Conservation (phyloP, 2,797 vertebrate genomes). For the Pangasius larnaudii region DNA sequence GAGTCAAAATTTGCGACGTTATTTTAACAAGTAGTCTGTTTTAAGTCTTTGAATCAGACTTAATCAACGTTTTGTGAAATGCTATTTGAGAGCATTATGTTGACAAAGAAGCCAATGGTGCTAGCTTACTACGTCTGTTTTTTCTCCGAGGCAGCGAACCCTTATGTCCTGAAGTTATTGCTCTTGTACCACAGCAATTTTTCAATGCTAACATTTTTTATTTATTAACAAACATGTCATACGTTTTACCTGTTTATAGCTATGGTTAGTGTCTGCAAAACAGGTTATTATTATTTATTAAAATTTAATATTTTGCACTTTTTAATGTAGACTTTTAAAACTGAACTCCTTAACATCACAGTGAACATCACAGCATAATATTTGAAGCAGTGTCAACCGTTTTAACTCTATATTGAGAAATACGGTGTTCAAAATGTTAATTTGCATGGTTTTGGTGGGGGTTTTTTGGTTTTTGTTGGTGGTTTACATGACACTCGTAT, state of each 20-base stretch:
- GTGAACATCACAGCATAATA: too few relatives aligned
- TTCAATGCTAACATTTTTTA: too few relatives aligned
- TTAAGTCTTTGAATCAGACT: neutral
- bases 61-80: neutral
- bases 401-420: neutral
- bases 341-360: too few relatives aligned
- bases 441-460: neutral
- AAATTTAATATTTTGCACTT: too few relatives aligned
- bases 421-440: neutral
- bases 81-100: neutral
- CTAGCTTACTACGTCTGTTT: neutral
- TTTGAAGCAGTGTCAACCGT: neutral
- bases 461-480: neutral
- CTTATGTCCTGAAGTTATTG: neutral
- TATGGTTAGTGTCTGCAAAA: neutral
- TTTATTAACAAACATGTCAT: too few relatives aligned
- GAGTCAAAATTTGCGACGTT: neutral
- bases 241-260: neutral
- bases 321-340: too few relatives aligned
- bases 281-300: too few relatives aligned
- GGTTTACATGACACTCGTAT: neutral
- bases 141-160: neutral
- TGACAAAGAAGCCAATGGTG: neutral
- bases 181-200: neutral
- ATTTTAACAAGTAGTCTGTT: neutral